Percentiles rank a stretch among this genome's conserved stretches.
Conservation (phyloP, 2,888 invertebrate genomes). For the Lasioglossum vierecki region DNA sequence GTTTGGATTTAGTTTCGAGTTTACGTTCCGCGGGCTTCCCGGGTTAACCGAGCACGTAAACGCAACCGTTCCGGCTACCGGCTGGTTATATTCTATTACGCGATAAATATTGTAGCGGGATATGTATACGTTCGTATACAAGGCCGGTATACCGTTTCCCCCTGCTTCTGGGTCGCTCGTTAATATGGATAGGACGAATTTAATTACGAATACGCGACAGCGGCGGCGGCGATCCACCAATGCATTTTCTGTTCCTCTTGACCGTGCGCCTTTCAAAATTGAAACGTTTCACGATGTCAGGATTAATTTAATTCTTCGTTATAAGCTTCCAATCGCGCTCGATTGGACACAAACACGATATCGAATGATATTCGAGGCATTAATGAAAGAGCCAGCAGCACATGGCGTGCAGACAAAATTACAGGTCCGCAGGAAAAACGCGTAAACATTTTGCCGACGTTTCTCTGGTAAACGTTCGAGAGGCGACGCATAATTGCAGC, state of each 20-base stretch:
- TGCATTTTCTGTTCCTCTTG: constrained; percentile 39
- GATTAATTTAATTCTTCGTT: constrained; percentile 42
- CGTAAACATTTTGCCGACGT: not conserved
- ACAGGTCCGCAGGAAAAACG: not conserved
- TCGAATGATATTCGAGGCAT: constrained; percentile 23
- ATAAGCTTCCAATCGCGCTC: constrained; percentile 32
- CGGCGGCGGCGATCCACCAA: not conserved
- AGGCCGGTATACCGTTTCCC: constrained; percentile 23
- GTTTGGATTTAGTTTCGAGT: constrained; percentile 80
- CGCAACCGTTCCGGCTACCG: constrained; percentile 72
- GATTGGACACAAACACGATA: constrained; percentile 14
- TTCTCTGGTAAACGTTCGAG: not conserved
- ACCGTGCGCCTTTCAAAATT: constrained; percentile 9
- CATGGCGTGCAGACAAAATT: not conserved
- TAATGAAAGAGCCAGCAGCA: constrained; percentile 15
- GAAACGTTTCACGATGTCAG: constrained; percentile 26
- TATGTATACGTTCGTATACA: constrained; percentile 12
- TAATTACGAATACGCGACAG: constrained; percentile 60
- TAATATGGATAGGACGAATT: constrained; percentile 58
- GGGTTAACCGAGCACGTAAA: constrained; percentile 81
- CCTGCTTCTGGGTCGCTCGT: not conserved
- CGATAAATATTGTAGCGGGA: constrained; percentile 80
- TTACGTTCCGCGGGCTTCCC: constrained; percentile 79
- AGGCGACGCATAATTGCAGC: constrained; percentile 58
- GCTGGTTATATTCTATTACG: constrained; percentile 79